Percentiles rank a stretch among this genome's conserved stretches.
Conservation (phyloP, 1,140 invertebrate species). For the Polypedilum pembai region DNA sequence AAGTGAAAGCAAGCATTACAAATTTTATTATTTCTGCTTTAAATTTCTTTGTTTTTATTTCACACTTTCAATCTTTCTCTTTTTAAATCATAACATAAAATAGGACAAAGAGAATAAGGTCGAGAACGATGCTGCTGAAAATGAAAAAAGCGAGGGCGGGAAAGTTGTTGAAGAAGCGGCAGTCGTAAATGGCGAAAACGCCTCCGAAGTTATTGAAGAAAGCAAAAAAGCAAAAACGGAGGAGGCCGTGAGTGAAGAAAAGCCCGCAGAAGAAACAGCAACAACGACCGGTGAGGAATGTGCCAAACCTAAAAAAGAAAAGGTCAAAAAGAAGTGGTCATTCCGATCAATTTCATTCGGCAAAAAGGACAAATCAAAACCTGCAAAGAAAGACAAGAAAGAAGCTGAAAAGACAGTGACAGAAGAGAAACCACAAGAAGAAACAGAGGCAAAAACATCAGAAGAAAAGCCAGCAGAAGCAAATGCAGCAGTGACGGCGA, state of each 20-base stretch:
- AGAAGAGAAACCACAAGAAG: conserved; percentile 1
- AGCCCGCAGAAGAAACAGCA: conserved; percentile 42
- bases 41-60: background rate
- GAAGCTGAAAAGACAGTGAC: conserved; percentile 28
- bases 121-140: conserved; percentile 56
- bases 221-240: conserved; percentile 39
- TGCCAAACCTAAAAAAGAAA: conserved; percentile 66
- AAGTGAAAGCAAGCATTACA: conserved; percentile 33
- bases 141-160: conserved; percentile 54
- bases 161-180: conserved; percentile 34
- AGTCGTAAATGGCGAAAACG: conserved; percentile 32
- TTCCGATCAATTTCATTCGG: conserved; percentile 76
- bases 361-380: conserved; percentile 76
- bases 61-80: conserved; percentile 9
- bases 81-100: background rate
- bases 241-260: conserved; percentile 45
- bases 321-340: conserved; percentile 80
- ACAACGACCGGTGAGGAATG: conserved; percentile 46
- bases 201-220: conserved; percentile 37
- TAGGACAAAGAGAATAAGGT: conserved; percentile 35
- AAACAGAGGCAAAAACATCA: conserved; percentile 30
- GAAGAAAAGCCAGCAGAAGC: background rate
- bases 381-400: conserved; percentile 52
- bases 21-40: conserved; percentile 1
- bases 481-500: background rate